Base-by-base conservation (phyloP, 2,113 vertebrate genomes). In the Orthonyx spaldingii region DNA sequence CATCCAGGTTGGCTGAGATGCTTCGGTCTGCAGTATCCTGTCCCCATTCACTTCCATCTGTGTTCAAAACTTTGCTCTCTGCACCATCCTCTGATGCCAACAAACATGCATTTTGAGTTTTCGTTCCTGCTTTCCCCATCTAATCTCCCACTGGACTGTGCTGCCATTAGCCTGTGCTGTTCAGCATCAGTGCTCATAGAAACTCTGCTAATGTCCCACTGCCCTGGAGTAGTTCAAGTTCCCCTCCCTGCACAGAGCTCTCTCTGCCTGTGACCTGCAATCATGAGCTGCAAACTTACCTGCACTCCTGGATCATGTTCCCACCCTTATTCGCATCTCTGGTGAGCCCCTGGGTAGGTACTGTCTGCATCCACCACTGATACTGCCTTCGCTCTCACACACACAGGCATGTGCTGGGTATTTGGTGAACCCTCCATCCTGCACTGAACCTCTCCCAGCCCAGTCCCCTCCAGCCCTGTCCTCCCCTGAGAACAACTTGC, bases 351-450 rank as follows among this genome's bases (percentile, higher is more conserved):
- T 8, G 1, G 11, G 3, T 53, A 30, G 69, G 33, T 35, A 2
- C 37, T 59, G 16, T 41, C 47, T 2, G 3, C 27, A 53, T 27
- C 44, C 4, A 0, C 50, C 32, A 7, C 42, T 5, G 0, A 1
- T 70, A 50, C 71, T 84, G 72, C 64, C 20, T 61, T 81, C 41
- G 55, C 42, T 78, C 27, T 78, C 27, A 19, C 39, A 5, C 2
- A 2, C 10, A 16, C 2, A 28, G 37, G 22, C n/a, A 3, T 1
- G 1, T 5, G 0, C 47, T 66, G 63, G 16, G 12, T 3, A 0
- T 72, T 50, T 11, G n/a, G 27, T 75, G 79, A 81, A 33, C 8
- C 4, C 27, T 24, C 6, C 3, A 7, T 52, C 47, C 61, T 37
- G 18, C 22, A 16, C n/a, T 55, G 39, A 66, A 11, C 49, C 9